Evolutionary conservation across 23 tunicate genomes (phyloP), one percentile per base, ranked within the genome.

Genomic region (Ascidia mentula): DNA sequence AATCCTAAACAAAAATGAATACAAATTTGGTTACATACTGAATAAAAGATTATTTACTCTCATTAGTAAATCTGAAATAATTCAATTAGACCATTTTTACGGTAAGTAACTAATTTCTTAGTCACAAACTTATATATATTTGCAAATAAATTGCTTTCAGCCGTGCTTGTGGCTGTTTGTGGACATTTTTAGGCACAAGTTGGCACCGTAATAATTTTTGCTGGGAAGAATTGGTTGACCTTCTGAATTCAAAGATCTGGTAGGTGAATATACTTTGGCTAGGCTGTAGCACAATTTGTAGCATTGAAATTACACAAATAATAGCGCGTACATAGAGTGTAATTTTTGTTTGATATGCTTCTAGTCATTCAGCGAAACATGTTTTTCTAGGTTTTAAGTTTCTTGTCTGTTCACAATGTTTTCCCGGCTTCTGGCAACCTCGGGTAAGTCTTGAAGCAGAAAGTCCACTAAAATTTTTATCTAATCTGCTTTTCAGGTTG

Each of bases 391-490:
- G 65, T 53, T 53, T 53, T 28, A 53, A 20, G 22, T 9, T 20
- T 53, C 30, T 70, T 26, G 18, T 33, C 8, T 32, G 31, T 35
- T 36, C 7, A 77, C 45, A 45, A 77, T 77, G 80, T 37, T 77
- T 45, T 77, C 80, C 42, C 13, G 80, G 45, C 37, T 77, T 22
- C 45, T 77, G 45, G 45, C 45, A 12, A 77, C 18, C 17, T 38
- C 69, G 45, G 80, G 80, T 77, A 45, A 77, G 80, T 70, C 18
- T 45, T 45, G 60, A 15, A 18, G 18, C 17, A 45, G 17, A 45
- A 18, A 15, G 18, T 45, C 18, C 17, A 45, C 17, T 73, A 31
- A 73, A 28, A 26, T 69, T 32, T 73, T 30, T 32, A 35, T 34
- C 9, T n/a, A 73, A 73, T 30, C n/a, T 34, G 31, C 6, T 42